Base-by-base conservation (phyloP, 2,888 invertebrate genomes). In the Polydrusus cervinus region DNA sequence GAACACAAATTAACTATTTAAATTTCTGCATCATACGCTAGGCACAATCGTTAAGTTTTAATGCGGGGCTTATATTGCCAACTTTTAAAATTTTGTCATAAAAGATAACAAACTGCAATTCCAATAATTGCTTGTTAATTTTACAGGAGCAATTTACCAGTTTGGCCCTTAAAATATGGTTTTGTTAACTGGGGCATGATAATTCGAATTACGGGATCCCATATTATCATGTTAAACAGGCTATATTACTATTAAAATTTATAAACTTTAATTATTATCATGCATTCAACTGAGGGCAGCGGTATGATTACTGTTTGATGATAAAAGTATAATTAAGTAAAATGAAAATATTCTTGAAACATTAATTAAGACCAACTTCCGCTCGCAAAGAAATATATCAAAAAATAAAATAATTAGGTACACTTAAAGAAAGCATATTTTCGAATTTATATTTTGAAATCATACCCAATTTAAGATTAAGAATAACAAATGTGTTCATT, bases 401-500 rank as follows among this genome's bases (percentile, higher is more conserved):
- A 25, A 25, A 25, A 25, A 25, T 25, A 25, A 25, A 25, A 25
- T 25, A 25, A 25, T 25, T 25, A 25, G n/a, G n/a, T n/a, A n/a
- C n/a, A n/a, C n/a, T n/a, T n/a, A n/a, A n/a, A n/a, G 25, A 25
- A 25, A 1, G 3, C 5, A 25, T 25, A 25, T 3, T 25, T 3
- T 25, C 3, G 25, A 25, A 25, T n/a, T n/a, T n/a, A 25, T 25
- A 5, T 5, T 25, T 25, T 25, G 1, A 1, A 25, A 25, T 25
- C 25, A 43, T 30, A 53, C 25, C 13, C 13, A 53, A 11, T 18
- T 20, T 64, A 64, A 11, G 20, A 14, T 16, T 20, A 3, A 45
- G 20, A 0, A 8, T 49, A 43, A 67, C 20, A 20, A 67, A 55
- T 40, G 67, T 53, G 13, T 66, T 55, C 43, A 68, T 68, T 68